phyloP scores from a whole-genome alignment of 2,797 vertebrate genomes.

The Girardinus metallicus region DNA sequence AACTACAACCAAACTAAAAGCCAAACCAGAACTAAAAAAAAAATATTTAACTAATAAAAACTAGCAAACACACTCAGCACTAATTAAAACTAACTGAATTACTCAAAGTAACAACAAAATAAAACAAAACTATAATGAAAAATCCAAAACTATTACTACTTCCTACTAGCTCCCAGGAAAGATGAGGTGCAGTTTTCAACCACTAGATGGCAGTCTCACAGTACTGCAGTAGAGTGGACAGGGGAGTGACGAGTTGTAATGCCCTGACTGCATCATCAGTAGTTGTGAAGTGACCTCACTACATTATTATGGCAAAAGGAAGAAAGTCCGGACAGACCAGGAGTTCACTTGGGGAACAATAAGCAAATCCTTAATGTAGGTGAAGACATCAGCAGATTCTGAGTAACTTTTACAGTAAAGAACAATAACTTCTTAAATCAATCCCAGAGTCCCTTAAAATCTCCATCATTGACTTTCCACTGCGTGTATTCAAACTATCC shows the following conservation, averaged over 20 bases:
- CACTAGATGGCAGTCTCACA: slow-evolving; percentile 11
- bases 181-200: not conserved
- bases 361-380: not conserved
- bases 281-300: not conserved
- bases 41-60: no score
- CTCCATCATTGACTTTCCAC: not conserved
- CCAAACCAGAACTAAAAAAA: no score
- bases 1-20: no score
- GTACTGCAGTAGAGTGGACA: not conserved
- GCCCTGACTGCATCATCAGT: not conserved
- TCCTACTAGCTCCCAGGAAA: not conserved
- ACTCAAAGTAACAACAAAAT: no score
- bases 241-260: not conserved
- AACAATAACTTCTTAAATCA: not conserved
- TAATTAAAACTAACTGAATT: no score
- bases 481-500: not conserved
- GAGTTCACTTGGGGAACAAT: no score
- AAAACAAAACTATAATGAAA: no score
- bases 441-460: not conserved
- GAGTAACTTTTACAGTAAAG: not conserved
- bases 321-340: not conserved
- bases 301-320: not conserved
- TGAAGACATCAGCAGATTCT: not conserved
- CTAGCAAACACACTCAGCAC: no score
- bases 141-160: no score